These are phyloP conservation scores for Anaspis maculata DNA, from an alignment of 2,888 invertebrate species.

Conservation along the genomic window DNA sequence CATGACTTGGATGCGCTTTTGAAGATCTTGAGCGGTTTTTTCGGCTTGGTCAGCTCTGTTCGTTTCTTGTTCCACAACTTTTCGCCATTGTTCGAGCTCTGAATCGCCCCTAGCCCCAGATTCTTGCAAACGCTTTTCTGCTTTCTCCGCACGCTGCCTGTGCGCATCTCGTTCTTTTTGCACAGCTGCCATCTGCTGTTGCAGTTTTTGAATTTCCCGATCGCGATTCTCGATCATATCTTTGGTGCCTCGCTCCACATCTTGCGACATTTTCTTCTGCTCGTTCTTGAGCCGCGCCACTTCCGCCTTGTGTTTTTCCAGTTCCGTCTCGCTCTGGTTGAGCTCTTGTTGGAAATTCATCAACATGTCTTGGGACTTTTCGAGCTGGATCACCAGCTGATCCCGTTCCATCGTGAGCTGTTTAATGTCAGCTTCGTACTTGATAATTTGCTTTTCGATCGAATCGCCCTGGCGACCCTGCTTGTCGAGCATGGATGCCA, in stretches of 20 bases:
- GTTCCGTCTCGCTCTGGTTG: constrained; percentile 72
- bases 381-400: constrained; percentile 79
- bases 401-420: constrained; percentile 79
- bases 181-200: constrained; percentile 57
- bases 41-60: constrained; percentile 72
- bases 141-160: constrained; percentile 61
- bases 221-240: constrained; percentile 63
- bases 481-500: constrained; percentile 68
- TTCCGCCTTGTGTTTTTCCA: constrained; percentile 74
- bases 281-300: constrained; percentile 65
- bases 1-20: constrained; percentile 69
- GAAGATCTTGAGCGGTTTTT: constrained; percentile 67
- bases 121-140: constrained; percentile 69
- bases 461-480: constrained; percentile 72
- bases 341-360: constrained; percentile 89
- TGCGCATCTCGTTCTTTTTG: constrained; percentile 58
- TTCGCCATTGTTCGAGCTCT: constrained; percentile 75
- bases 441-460: constrained; percentile 76
- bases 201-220: constrained; percentile 60
- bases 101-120: constrained; percentile 52
- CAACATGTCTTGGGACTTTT: constrained; percentile 88
- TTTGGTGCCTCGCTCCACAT: constrained; percentile 61
- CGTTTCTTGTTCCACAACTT: constrained; percentile 70
- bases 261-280: constrained; percentile 62
- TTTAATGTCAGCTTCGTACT: constrained; percentile 77